Conservation (phyloP, 64 coral and sea anemone genomes). For the Anthopleura sola region DNA sequence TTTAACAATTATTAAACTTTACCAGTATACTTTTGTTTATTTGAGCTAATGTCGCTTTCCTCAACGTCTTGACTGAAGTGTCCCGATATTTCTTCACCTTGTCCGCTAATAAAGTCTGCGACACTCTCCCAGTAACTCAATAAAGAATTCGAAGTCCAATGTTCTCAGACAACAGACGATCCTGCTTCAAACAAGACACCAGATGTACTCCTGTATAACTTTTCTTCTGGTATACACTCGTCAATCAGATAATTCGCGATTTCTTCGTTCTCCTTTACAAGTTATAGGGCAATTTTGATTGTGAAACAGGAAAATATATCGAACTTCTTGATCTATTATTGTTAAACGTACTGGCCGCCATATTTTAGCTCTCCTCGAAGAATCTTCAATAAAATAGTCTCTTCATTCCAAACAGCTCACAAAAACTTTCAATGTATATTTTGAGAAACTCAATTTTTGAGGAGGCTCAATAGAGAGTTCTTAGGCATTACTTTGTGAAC, state of each 20-base stretch:
- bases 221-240: neutral
- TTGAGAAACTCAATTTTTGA: neutral
- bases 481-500: neutral
- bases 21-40: too few species aligned
- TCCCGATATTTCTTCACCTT: too few species aligned
- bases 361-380: neutral
- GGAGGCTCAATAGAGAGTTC: neutral
- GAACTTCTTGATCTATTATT: neutral
- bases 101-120: too few species aligned
- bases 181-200: neutral
- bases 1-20: too few species aligned
- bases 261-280: neutral
- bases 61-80: too few species aligned
- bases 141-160: too few species aligned
- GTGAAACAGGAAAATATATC: neutral
- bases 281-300: neutral
- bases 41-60: too few species aligned
- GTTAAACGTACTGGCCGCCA: neutral
- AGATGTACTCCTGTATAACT: neutral
- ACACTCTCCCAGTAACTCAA: too few species aligned
- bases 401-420: neutral
- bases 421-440: neutral
- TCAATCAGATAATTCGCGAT: neutral
- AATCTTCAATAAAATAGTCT: neutral
- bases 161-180: neutral